Conservation (phyloP, 2,888 invertebrate species). For the Orthosia gracilis region DNA sequence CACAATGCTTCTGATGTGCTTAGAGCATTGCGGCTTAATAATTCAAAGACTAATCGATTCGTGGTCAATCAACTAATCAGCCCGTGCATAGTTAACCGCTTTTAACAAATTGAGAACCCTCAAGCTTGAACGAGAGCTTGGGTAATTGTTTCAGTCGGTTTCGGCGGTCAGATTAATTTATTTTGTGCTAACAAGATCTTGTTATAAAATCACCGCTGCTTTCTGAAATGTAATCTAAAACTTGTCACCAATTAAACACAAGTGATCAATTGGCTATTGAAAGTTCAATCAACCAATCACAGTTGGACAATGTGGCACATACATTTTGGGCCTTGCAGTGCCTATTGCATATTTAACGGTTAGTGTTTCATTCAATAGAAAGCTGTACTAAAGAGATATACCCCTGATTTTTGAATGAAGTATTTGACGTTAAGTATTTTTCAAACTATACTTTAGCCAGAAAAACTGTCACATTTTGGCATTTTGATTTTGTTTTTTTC, state of each 20-base stretch:
- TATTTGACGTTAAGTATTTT: too few relatives aligned
- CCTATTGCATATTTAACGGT: not conserved
- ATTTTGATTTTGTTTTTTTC: too few relatives aligned
- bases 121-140: not conserved
- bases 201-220: not conserved
- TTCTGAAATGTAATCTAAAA: not conserved
- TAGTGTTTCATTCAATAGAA: not conserved
- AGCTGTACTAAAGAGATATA: too few relatives aligned
- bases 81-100: constrained; percentile 23
- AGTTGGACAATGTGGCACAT: too few relatives aligned
- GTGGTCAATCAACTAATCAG: constrained; percentile 23
- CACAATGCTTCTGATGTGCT: not conserved
- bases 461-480: too few relatives aligned
- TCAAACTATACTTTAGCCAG: too few relatives aligned
- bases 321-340: not conserved
- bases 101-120: not conserved
- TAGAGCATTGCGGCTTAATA: constrained; percentile 1
- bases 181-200: not conserved
- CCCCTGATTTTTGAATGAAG: too few relatives aligned
- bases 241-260: too few relatives aligned
- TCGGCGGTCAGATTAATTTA: not conserved
- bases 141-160: not conserved
- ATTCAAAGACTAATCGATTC: constrained; percentile 2
- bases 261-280: too few relatives aligned
- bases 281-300: too few relatives aligned